Base-by-base conservation (phyloP, 1,140 invertebrate genomes). In the Samia ricini region DNA sequence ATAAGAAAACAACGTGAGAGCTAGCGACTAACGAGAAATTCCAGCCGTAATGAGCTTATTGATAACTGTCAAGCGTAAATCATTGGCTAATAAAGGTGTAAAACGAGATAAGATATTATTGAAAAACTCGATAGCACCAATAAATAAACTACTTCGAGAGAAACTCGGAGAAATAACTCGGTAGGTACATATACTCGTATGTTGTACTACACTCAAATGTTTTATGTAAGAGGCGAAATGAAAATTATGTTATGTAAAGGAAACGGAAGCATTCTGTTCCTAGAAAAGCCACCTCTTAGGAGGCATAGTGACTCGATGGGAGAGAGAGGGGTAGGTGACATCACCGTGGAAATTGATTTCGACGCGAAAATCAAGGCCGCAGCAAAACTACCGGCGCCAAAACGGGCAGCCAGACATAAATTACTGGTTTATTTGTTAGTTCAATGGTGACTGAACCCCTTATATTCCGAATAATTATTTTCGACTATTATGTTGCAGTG, bases 341-440 rank as follows among this genome's bases (percentile, higher is more conserved):
- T 82, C 76, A 82, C 76, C 64, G 73, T 77, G 72, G 69, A 79
- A 78, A 81, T 83, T 85, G 83, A 85, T 85, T 83, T 72, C 76
- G 76, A 74, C 78, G 75, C 76, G 80, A 82, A 83, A 83, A 82
- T 79, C 70, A 75, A 72, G 79, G 76, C 79, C 71, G 71, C 65
- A 78, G 72, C 74, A 74, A 75, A 81, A 72, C 57, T 76, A 73
- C 72, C 75, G 79, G 55, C 59, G 64, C 72, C 76, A 66, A 51
- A 70, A 69, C 69, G 70, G 67, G 52, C 70, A 59, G 60, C 69
- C 64, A 69, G 70, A 72, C 73, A 78, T 79, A 78, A 82, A 78
- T 79, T 82, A 78, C 76, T 74, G 69, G 64, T 77, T 72, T 75
- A 76, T 79, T 75, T 76, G 73, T 68, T 72, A 79, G 69, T 73